phyloP scores from a whole-genome alignment of 2,113 vertebrate species.

The Chiloscyllium plagiosum region DNA sequence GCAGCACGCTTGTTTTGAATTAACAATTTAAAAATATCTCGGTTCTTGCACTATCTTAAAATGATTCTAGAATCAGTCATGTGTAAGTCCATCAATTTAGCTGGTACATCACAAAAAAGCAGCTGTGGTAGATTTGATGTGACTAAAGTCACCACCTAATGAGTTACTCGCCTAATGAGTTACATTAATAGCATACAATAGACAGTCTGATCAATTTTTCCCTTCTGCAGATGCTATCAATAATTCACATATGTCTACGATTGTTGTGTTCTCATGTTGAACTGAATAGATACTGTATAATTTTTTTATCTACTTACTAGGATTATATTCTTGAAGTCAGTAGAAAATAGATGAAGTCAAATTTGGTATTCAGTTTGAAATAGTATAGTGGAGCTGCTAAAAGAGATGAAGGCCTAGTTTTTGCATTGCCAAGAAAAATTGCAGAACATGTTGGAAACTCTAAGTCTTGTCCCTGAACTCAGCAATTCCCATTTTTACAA shows the following conservation, averaged over 20 bases:
- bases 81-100: background rate
- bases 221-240: background rate
- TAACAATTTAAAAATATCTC: background rate
- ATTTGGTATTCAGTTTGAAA: background rate
- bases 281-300: background rate
- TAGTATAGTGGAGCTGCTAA: background rate
- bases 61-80: background rate
- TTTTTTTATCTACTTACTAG: too few relatives aligned
- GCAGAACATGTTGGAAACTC: too few relatives aligned
- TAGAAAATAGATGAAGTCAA: background rate
- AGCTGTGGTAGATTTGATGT: background rate
- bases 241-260: background rate
- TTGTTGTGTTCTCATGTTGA: background rate
- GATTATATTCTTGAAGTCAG: background rate
- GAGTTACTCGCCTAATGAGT: too few relatives aligned
- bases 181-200: background rate
- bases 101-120: background rate
- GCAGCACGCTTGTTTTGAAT: background rate
- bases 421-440: too few relatives aligned
- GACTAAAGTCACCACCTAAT: too few relatives aligned
- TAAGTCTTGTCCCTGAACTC: too few relatives aligned
- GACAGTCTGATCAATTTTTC: background rate
- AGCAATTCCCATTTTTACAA: too few relatives aligned
- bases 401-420: background rate
- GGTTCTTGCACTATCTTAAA: background rate